These are phyloP conservation scores for Cynopterus sphinx DNA, from an alignment of 2,797 vertebrate genomes.

Conservation along the genomic window DNA sequence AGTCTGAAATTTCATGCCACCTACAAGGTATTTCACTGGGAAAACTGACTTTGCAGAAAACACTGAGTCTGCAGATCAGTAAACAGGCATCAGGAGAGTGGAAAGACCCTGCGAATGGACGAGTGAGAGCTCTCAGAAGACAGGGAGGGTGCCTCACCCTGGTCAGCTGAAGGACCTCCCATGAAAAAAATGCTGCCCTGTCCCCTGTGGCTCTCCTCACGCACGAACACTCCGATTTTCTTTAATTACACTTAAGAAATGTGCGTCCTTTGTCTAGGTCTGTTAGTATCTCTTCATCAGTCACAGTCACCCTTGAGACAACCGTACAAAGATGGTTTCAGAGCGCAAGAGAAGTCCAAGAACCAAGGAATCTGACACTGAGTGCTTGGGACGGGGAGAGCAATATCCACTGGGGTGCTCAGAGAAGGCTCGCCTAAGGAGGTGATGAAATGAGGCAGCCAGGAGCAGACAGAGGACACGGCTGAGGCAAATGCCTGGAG, in stretches of 20 bases:
- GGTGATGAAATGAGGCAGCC: no score
- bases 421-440: not conserved
- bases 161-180: not conserved
- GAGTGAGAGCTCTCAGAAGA: not conserved
- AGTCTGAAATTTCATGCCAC: not conserved
- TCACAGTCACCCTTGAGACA: not conserved
- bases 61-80: no score
- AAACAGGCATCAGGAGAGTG: not conserved
- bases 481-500: rapidly evolving
- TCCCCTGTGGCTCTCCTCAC: not conserved
- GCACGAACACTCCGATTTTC: not conserved
- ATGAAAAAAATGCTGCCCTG: not conserved
- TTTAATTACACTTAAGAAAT: not conserved
- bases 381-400: not conserved
- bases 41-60: not conserved
- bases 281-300: not conserved
- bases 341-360: not conserved
- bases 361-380: not conserved
- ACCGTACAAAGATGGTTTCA: not conserved
- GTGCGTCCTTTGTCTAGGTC: not conserved
- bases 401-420: no score
- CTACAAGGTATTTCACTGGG: not conserved
- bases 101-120: not conserved
- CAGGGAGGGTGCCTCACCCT: not conserved
- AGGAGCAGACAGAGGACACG: not conserved